Evolutionary conservation across 2,888 invertebrate genomes (phyloP), one percentile per base, ranked within the genome.

Genomic region (Andrena fulva): DNA sequence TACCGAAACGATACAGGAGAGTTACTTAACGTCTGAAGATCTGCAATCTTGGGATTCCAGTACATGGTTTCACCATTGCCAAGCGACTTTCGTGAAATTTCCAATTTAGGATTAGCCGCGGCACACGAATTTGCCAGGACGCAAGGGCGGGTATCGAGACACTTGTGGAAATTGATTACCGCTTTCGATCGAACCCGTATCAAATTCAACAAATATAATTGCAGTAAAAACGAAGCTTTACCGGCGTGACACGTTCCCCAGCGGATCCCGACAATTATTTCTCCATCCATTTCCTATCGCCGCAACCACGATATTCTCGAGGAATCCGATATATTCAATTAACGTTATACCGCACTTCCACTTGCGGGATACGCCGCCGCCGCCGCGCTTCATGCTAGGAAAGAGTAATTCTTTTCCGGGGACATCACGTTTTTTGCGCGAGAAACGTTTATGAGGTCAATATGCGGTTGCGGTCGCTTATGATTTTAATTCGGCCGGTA

Each of bases 271-370:
- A 87, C 87, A 87, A 87, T 87, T 87, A 87, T 86, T 87, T 87
- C 87, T 87, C 87, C 85, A 87, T 87, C 87, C 87, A 87, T 86
- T 87, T 79, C 82, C 86, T 87, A 87, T 86, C 87, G 86, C 87
- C 87, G 82, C 85, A 87, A 87, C 86, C 87, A 82, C 87, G 87
- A 87, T 87, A 87, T 87, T 86, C 87, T 87, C 86, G 87, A 87
- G 85, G 87, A 87, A 86, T 87, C 87, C 87, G 87, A 87, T 87
- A 87, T 87, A 87, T 87, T 87, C 87, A 87, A 87, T 87, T 87
- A 87, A 87, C 87, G 86, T 86, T 86, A 84, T 82, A 86, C 87
- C 86, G 86, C 87, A 85, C 87, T 86, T 87, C 87, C 86, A 86
- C 87, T 87, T 87, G 87, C 87, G 85, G 85, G 74, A 56, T 56